Base-by-base conservation (phyloP, 2,888 invertebrate genomes). In the Amorpha juglandis region DNA sequence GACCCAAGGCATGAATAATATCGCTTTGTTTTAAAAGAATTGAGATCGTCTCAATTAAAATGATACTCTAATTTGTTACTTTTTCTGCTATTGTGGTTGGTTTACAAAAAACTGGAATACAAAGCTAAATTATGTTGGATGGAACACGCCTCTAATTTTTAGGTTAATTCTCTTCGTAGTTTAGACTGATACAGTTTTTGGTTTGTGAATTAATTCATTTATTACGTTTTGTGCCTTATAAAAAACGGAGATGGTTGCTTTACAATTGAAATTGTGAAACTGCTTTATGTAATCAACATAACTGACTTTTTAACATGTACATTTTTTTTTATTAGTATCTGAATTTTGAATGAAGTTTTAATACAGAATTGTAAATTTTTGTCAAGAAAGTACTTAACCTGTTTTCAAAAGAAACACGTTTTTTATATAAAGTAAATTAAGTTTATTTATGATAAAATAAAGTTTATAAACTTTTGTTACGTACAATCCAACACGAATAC, bases 81-180 rank as follows among this genome's bases (percentile, higher is more conserved):
- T 55, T 55, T 38, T 55, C 55, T 53, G n/a, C 53, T 38, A 35
- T 16, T 55, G 55, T 55, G 55, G 55, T 55, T 55, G 14, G 35
- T 38, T 55, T 52, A 21, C 1, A 19, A 55, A 55, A 55, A 55
- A 55, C 38, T 35, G 38, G 38, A 52, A 52, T 27, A 55, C 55
- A 16, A 55, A 38, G 38, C 55, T 9, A 55, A 55, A 55, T 55
- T 55, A 35, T 38, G 27, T 35, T 38, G 35, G 16, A 35, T 55
- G 16, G 38, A 55, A 55, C 55, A 55, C 55, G 55, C 55, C 55
- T 55, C 55, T 55, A 35, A 55, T 55, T 35, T 55, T 38, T 55
- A 35, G 55, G 55, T 55, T 55, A 55, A 55, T 55, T 38, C 35
- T 52, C 27, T 52, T 21, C 7, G n/a, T n/a, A n/a, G n/a, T 35